A percentile compares a stretch with the other conserved stretches of the same genome.
phyloP scores from a whole-genome alignment of 2,113 vertebrate species.

The Mirza zaza region DNA sequence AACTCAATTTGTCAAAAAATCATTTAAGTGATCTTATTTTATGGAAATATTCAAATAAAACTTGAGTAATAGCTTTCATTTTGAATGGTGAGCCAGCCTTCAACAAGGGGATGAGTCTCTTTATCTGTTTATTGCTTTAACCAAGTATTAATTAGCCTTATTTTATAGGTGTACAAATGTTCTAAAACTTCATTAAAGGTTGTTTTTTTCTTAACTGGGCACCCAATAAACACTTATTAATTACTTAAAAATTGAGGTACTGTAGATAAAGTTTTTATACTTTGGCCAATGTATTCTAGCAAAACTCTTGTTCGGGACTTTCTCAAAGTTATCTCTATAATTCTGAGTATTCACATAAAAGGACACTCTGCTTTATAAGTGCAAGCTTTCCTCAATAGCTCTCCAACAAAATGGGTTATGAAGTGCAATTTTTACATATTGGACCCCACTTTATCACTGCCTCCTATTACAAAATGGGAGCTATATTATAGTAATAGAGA shows the following conservation, averaged over 20 bases:
- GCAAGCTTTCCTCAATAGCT: not conserved
- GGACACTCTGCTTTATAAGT: not conserved
- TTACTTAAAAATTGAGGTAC: slow-evolving; percentile 4
- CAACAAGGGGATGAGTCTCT: not conserved
- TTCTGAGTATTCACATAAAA: not conserved
- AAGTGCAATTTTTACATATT: slow-evolving; percentile 10
- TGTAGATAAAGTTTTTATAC: slow-evolving; percentile 32
- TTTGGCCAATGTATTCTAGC: slow-evolving; percentile 39
- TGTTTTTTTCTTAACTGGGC: not conserved
- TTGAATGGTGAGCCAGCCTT: not conserved
- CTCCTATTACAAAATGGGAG: slow-evolving; percentile 34
- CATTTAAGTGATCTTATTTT: slow-evolving; percentile 33
- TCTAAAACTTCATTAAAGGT: slow-evolving; percentile 26
- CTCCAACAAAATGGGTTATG: slow-evolving; percentile 23
- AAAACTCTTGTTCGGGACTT: not conserved
- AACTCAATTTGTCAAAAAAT: not conserved
- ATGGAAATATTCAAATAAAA: slow-evolving; percentile 25
- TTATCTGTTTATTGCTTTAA: slow-evolving; percentile 37
- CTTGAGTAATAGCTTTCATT: slow-evolving; percentile 7
- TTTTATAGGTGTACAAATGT: slow-evolving; percentile 12
- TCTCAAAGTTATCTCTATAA: slow-evolving; percentile 32
- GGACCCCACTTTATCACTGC: not conserved
- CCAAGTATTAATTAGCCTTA: not conserved
- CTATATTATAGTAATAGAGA: not conserved
- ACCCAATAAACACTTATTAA: slow-evolving; percentile 17